Base-by-base conservation (phyloP, 2,797 vertebrate genomes). In the Chromis chromis region DNA sequence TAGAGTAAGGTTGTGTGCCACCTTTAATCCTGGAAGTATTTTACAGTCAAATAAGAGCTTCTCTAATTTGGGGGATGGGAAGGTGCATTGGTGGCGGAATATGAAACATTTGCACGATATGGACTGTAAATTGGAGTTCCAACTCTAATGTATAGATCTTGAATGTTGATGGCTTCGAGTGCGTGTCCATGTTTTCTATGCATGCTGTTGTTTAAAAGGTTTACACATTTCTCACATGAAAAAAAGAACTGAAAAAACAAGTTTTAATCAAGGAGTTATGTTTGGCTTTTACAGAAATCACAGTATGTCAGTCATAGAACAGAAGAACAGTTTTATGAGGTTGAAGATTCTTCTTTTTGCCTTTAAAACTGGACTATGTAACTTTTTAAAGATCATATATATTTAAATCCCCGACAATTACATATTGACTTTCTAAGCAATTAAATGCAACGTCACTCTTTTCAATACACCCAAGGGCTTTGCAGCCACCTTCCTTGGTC, bases 11-110 rank as follows among this genome's bases (percentile, higher is more conserved):
- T 85, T 85, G 69, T 81, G 54, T 73, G 73, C 79, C 84, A 72
- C 88, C 87, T 91, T 89, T 91, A 91, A 89, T 91, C 88, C 82
- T 71, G 78, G 66, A 83, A 69, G 69, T 88, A 82, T 88, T 92
- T 93, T 85, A 90, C 86, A 89, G 89, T 90, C 83, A 89, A 86
- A 90, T 89, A 91, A 88, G 76, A 89, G 84, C 81, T 65, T 79
- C 70, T 88, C 59, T 91, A 83, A 93, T 91, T 90, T 88, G 48
- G 63, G 76, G 71, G 75, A 82, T 75, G 33, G 74, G 77, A 67
- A 25, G 79, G 62, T 81, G 63, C 53, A 46, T 40, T 71, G 11
- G 24, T 74, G 25, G 64, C 75, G 74, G 67, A 24, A 64, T 65
- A 54, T 70, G 65, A 75, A 83, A 40, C 56, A 60, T 66, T 67